Evolutionary conservation across 1,140 invertebrate genomes (phyloP).

Genomic region (Drosophila carrolli): DNA sequence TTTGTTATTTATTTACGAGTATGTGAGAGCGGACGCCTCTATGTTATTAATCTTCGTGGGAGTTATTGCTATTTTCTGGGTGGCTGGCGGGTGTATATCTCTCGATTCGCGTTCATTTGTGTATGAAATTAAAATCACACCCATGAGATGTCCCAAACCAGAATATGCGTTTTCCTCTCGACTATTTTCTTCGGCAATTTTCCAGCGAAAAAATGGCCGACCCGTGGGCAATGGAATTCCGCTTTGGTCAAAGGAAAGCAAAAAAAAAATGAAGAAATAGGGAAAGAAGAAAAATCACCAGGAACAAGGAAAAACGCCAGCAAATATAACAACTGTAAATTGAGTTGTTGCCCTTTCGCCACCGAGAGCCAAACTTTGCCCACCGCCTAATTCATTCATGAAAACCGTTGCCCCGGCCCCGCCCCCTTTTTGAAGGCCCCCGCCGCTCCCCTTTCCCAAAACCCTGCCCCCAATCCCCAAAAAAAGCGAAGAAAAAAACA

Average conservation of each 20-base stretch:
- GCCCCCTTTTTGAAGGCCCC: conserved; percentile 13
- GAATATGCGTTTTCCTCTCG: conserved; percentile 2
- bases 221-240: conserved; percentile 70
- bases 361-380: conserved; percentile 67
- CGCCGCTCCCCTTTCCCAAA: neutral
- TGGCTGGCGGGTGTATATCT: conserved; percentile 3
- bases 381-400: conserved; percentile 78
- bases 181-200: conserved; percentile 10
- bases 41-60: conserved; percentile 83
- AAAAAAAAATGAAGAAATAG: neutral
- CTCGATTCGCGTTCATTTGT: conserved; percentile 81
- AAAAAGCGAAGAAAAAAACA: conserved; percentile 3
- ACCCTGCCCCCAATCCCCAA: neutral
- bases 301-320: conserved; percentile 4
- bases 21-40: conserved; percentile 33
- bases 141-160: conserved; percentile 70
- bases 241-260: conserved; percentile 13
- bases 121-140: conserved; percentile 84
- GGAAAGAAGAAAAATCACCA: conserved; percentile 26
- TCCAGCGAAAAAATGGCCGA: conserved; percentile 54
- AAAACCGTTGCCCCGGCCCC: conserved; percentile 64
- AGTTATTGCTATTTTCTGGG: conserved; percentile 73
- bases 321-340: conserved; percentile 71
- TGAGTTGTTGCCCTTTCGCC: conserved; percentile 79
- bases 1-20: conserved; percentile 71